Evolutionary conservation across 2,113 vertebrate genomes (phyloP).

Genomic region (Protomyctophum bolini): DNA sequence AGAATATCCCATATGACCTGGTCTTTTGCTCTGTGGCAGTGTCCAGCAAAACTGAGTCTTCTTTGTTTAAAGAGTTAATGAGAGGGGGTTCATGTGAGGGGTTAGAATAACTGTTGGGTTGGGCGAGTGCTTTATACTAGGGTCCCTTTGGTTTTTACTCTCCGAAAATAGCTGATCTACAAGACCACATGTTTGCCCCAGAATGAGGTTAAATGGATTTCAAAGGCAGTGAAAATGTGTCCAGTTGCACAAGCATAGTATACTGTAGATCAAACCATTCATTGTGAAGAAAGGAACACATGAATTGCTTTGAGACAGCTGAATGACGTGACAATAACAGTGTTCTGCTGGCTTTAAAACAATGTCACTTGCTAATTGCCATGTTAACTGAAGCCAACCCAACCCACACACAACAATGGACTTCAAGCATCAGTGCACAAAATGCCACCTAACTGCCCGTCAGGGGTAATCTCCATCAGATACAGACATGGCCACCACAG

Average conservation of each 20-base stretch:
- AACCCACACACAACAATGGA: constrained; percentile 67
- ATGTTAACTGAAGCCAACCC: constrained; percentile 71
- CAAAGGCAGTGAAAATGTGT: constrained; percentile 40
- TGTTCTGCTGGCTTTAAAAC: constrained; percentile 63
- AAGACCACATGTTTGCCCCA: not conserved
- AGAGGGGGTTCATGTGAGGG: no score
- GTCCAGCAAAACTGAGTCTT: no score
- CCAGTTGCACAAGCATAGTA: constrained; percentile 29
- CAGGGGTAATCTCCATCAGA: constrained; percentile 75
- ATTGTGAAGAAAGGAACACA: constrained; percentile 39
- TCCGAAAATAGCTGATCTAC: no score
- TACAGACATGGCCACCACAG: constrained; percentile 51
- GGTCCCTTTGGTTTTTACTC: no score
- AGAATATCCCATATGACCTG: no score
- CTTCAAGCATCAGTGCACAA: constrained; percentile 72
- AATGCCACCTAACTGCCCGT: constrained; percentile 75
- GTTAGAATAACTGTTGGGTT: no score
- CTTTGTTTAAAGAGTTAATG: no score
- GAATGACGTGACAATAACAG: constrained; percentile 70
- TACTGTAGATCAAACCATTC: constrained; percentile 22
- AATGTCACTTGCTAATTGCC: constrained; percentile 71
- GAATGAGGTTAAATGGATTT: constrained; percentile 5
- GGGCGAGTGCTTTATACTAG: not conserved
- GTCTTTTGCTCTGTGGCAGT: no score
- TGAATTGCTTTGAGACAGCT: constrained; percentile 62